Evolutionary conservation across 2,797 vertebrate species (phyloP).

Genomic region (Pteronotus mesoamericanus): DNA sequence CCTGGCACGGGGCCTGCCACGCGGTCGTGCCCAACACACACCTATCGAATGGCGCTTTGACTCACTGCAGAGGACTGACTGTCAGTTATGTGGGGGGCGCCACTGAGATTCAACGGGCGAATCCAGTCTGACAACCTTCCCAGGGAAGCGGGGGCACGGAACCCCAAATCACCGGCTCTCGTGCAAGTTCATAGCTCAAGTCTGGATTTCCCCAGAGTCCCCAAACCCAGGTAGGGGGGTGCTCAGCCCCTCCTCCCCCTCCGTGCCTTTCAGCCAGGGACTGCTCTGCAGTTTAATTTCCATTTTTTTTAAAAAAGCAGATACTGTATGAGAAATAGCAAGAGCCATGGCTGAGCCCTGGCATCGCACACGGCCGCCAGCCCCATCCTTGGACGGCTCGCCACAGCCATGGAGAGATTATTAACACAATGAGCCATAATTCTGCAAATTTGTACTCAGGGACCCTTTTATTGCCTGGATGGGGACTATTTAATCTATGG

Average conservation of each 20-base stretch:
- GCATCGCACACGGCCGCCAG: neutral
- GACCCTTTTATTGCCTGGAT: slow-evolving; percentile 68
- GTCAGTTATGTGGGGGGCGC: neutral
- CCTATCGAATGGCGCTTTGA: neutral
- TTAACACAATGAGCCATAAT: slow-evolving; percentile 75
- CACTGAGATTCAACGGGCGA: neutral
- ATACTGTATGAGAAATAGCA: slow-evolving; percentile 1
- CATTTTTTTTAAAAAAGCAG: slow-evolving; percentile 46
- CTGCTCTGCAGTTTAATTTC: slow-evolving; percentile 59
- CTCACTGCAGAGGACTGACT: neutral
- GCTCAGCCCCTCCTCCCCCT: slow-evolving; percentile 4
- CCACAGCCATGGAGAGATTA: slow-evolving; percentile 65
- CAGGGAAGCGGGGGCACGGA: neutral
- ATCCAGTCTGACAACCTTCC: neutral
- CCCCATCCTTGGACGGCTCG: slow-evolving; percentile 14
- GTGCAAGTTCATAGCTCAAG: neutral
- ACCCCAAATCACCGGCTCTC: neutral
- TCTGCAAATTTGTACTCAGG: slow-evolving; percentile 70
- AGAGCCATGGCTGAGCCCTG: neutral
- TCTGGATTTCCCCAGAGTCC: neutral
- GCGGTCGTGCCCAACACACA: rapidly evolving
- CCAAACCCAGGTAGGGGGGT: neutral
- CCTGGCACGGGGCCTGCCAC: neutral
- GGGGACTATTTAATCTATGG: slow-evolving; percentile 71
- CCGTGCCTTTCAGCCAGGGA: neutral